Evolutionary conservation across 2,888 invertebrate species (phyloP), one percentile per base, ranked within the genome.

Genomic region (Platycnemis pennipes): DNA sequence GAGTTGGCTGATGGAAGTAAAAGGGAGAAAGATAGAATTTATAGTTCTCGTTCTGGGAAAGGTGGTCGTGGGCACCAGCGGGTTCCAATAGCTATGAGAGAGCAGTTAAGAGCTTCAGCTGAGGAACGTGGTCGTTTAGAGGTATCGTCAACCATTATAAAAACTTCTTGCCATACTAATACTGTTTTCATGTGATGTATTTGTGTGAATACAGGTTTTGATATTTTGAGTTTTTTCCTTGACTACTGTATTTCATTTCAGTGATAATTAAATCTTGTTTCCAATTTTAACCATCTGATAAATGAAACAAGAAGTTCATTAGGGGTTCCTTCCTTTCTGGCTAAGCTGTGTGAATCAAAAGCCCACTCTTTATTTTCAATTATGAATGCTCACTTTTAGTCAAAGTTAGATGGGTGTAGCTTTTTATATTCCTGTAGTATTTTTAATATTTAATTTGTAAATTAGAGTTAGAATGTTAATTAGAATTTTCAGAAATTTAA

Each of bases 21-120:
- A 91, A 91, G 91, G 63, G 91, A 91, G 63, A 91, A 91, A 91
- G 91, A 91, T 91, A 91, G 91, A 91, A 91, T 56, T 91, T 91
- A 63, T 91, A 91, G 63, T 91, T 91, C 91, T 91, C 91, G 44
- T 91, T 91, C 91, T 91, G 91, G 91, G 91, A 91, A 91, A 69
- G 91, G 56, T 63, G 63, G 44, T 91, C 91, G 63, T 44, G 91
- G 91, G 91, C 91, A 91, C 37, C 87, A 87, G 46, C 91, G 91
- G 22, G 91, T 56, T 56, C 91, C 91, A 63, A 91, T 91, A 53
- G 91, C 91, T 42, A 91, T 91, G 91, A 91, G 91, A n/a, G 91
- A 91, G 91, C 91, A 91, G 91, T 91, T 91, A 63, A 91, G 91
- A 63, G 91, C 91, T 37, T 91, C 91, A 91, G 91, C 91, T 22